Percentiles rank a stretch among this genome's conserved stretches.
These are phyloP conservation scores for Muscidifurax raptorellus DNA, from an alignment of 1,140 invertebrate species.

Conservation along the genomic window DNA sequence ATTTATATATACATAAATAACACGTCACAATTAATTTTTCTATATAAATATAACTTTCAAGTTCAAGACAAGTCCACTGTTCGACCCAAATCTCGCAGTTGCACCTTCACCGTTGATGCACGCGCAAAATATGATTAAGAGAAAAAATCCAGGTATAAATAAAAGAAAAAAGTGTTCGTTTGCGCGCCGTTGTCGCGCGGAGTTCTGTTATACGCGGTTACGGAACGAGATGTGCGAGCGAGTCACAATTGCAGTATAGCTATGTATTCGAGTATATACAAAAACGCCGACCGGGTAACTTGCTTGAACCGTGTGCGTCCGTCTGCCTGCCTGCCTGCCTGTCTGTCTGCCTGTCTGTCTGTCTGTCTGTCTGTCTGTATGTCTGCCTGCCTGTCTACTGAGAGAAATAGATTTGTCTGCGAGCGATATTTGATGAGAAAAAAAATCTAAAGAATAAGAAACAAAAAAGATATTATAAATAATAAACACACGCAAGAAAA, in stretches of 20 bases:
- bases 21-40: too few relatives aligned
- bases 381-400: too few relatives aligned
- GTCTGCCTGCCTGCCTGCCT: background rate
- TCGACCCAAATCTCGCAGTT: slow-evolving; percentile 7
- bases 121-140: background rate
- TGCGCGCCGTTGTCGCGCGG: background rate
- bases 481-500: background rate
- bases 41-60: too few relatives aligned
- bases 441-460: background rate
- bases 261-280: slow-evolving; percentile 16
- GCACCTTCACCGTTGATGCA: slow-evolving; percentile 18
- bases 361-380: too few relatives aligned
- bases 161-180: slow-evolving; percentile 8
- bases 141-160: background rate
- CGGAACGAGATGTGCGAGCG: background rate
- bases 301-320: background rate
- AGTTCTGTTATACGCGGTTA: background rate
- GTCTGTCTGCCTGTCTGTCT: too few relatives aligned
- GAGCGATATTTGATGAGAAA: background rate
- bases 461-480: background rate
- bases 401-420: background rate
- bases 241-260: background rate
- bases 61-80: background rate
- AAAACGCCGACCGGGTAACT: background rate
- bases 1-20: too few relatives aligned